phyloP scores from a whole-genome alignment of 2,888 invertebrate genomes.

The Julus scanicus region DNA sequence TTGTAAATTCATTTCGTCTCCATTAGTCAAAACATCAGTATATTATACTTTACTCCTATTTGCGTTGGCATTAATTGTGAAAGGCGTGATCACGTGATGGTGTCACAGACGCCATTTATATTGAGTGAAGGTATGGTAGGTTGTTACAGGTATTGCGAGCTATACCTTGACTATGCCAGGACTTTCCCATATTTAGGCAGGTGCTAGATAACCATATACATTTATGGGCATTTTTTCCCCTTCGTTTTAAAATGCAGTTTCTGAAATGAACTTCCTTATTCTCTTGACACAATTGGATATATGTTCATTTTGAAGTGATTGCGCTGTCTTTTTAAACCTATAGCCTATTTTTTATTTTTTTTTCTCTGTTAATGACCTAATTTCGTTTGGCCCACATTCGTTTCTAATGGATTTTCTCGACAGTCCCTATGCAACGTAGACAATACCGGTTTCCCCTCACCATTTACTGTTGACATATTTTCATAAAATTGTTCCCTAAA shows the following conservation, averaged over 20 bases:
- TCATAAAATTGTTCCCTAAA: not conserved
- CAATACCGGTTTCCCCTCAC: not conserved
- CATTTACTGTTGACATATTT: not conserved
- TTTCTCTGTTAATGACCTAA: not conserved
- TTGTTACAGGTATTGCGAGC: too few relatives aligned
- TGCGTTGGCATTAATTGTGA: too few relatives aligned
- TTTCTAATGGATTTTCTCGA: conserved; percentile 1
- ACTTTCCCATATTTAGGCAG: not conserved
- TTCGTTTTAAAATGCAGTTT: not conserved
- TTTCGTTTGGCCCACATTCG: not conserved
- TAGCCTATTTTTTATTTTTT: not conserved
- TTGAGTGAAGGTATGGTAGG: too few relatives aligned
- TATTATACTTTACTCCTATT: too few relatives aligned
- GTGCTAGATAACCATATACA: not conserved
- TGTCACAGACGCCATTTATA: too few relatives aligned
- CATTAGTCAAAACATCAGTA: too few relatives aligned
- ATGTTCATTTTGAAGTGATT: not conserved
- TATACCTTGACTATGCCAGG: not conserved
- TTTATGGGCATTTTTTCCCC: not conserved
- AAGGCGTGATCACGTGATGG: too few relatives aligned
- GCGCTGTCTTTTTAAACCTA: not conserved
- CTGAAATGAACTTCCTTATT: not conserved
- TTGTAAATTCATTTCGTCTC: too few relatives aligned
- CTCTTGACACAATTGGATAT: not conserved
- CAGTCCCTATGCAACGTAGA: not conserved